Base-by-base conservation (phyloP, 2,888 invertebrate genomes). In the Chaetoderma sp. region DNA sequence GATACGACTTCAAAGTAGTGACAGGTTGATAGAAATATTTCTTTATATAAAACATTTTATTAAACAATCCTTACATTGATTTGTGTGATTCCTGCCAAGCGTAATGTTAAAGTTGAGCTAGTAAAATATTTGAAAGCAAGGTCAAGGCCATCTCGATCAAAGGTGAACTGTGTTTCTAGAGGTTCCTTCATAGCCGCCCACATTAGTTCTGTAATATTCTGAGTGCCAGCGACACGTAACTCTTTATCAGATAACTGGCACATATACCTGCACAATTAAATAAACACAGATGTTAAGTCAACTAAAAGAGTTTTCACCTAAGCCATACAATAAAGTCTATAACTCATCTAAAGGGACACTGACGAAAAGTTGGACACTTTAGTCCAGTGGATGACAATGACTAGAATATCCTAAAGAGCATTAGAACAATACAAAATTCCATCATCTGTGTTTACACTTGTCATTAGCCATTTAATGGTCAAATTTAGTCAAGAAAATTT, bases 91-190 rank as follows among this genome's bases (percentile, higher is more conserved):
- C 97, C 96, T 13, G 96, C 94, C 63, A 97, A 87, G 67, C 96
- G 89, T 93, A 97, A 96, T 0, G 96, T 96, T 66, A 97, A 86
- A 0, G 96, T 97, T 60, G 95, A 94, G 76, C 96, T 96, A 70
- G 94, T 95, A 85, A 97, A 96, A 87, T 96, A 96, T 86, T 97
- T 97, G 86, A 95, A 96, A n/a, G 96, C 96, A 71, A 96, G 88
- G 65, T 94, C 93, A 42, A 97, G 88, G 0, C 96, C 96, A 83
- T 96, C 96, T 1, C 91, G 90, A 80, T 96, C 96, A 82, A 95
- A 95, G n/a, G 92, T 91, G 66, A 81, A 77, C 52, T 81, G 79
- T 0, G 81, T 77, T 36, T 84, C 83, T 42, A 83, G 65, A 0
- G 96, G 95, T 87, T 96, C 96, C 82, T 96, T 95, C 47, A 96